Percentiles rank a stretch among this genome's conserved stretches.
Evolutionary conservation across 2,888 invertebrate species (phyloP).

Genomic region (Heliconius aoede): DNA sequence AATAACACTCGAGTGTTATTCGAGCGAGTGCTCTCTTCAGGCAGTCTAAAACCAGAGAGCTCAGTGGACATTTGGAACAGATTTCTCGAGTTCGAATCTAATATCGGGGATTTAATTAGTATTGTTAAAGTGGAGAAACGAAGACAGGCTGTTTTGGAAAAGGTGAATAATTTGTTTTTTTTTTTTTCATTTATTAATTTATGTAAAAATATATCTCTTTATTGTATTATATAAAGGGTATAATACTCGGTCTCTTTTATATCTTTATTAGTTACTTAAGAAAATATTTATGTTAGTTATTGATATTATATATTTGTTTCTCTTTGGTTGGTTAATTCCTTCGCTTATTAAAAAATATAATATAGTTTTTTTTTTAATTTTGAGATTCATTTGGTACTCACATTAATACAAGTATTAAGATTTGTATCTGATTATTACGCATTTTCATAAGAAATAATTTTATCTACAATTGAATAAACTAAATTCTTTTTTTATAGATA

Average conservation of each 20-base stretch:
- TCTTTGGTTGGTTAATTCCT: neutral
- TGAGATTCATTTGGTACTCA: too few relatives aligned
- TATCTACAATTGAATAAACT: too few relatives aligned
- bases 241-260: too few relatives aligned
- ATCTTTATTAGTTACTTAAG: too few relatives aligned
- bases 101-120: conserved; percentile 98
- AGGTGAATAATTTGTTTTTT: conserved; percentile 80
- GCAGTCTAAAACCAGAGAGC: conserved; percentile 94
- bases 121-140: conserved; percentile 98
- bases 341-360: neutral
- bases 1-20: conserved; percentile 99
- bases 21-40: conserved; percentile 97
- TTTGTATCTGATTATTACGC: too few relatives aligned
- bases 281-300: too few relatives aligned
- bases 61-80: conserved; percentile 99
- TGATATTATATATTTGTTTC: neutral
- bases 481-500: conserved; percentile 79
- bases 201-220: neutral
- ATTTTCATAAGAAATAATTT: too few relatives aligned
- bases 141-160: conserved; percentile 94
- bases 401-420: too few relatives aligned
- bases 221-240: too few relatives aligned
- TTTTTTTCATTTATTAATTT: neutral
- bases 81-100: conserved; percentile 99
- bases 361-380: too few relatives aligned